Conservation (phyloP, 2,888 invertebrate genomes). For the Cybosia mesomella region DNA sequence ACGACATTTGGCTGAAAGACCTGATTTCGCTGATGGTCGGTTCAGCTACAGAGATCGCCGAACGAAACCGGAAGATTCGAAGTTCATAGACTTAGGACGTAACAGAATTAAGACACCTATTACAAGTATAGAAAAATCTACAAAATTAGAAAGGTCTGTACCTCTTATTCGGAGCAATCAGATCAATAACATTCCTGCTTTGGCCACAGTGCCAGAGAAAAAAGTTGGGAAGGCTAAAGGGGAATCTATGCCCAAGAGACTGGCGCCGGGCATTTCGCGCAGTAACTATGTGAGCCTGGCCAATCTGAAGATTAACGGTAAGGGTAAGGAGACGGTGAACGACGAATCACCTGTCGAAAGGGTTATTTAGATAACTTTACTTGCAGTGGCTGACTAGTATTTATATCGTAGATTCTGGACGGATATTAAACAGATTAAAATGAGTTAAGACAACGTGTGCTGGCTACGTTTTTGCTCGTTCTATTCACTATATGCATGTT, state of each 20-base stretch:
- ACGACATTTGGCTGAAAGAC: conserved; percentile 66
- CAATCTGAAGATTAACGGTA: conserved; percentile 77
- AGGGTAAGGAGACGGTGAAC: conserved; percentile 53
- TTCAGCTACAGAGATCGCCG: conserved; percentile 77
- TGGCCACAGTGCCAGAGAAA: conserved; percentile 61
- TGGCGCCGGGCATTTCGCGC: conserved; percentile 74
- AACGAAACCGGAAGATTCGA: conserved; percentile 55
- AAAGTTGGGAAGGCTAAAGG: conserved; percentile 35
- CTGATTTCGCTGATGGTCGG: conserved; percentile 73
- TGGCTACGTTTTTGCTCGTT: no score
- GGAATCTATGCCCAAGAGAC: conserved; percentile 55
- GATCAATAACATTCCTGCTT: conserved; percentile 48
- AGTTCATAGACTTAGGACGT: conserved; percentile 66
- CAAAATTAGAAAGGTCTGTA: conserved; percentile 39
- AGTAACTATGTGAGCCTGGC: conserved; percentile 84
- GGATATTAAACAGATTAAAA: background rate
- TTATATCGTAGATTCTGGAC: background rate
- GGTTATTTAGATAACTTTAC: conserved; percentile 59
- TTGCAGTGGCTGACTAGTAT: conserved; percentile 19
- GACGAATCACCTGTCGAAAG: conserved; percentile 65
- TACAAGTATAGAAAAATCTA: conserved; percentile 34
- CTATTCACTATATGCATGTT: no score
- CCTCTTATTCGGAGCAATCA: conserved; percentile 58
- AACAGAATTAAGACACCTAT: conserved; percentile 68
- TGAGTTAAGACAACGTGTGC: no score